Evolutionary conservation across 1,140 invertebrate species (phyloP).

Genomic region (Nasonia giraulti): DNA sequence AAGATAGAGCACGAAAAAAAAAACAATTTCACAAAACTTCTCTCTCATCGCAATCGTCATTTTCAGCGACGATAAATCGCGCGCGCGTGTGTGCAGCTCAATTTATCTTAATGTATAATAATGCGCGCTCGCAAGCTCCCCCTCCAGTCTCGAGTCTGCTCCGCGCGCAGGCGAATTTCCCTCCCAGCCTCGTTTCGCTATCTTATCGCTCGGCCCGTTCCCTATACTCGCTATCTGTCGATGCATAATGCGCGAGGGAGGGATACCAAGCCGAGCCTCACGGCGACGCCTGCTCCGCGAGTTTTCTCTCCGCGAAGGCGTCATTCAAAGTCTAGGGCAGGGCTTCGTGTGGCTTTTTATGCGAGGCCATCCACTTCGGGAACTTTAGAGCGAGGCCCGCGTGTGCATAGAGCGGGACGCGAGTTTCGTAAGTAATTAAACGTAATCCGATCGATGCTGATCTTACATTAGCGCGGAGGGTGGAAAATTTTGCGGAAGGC

Average conservation of each 20-base stretch:
- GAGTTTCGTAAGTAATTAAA: slow-evolving; percentile 10
- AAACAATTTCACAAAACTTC: neutral
- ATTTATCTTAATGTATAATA: slow-evolving; percentile 39
- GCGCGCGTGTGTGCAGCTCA: neutral
- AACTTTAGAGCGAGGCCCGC: neutral
- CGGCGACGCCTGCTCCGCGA: neutral
- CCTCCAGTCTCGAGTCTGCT: neutral
- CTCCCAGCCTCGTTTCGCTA: neutral
- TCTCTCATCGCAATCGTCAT: neutral
- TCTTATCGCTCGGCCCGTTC: neutral
- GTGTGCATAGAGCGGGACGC: neutral
- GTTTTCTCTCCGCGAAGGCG: neutral
- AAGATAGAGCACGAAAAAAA: neutral
- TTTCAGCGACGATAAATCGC: slow-evolving; percentile 1
- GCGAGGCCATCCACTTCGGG: neutral
- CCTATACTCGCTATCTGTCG: neutral
- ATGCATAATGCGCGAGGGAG: slow-evolving; percentile 4
- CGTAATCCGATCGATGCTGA: neutral
- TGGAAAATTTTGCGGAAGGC: too few species aligned
- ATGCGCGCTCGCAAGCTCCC: neutral
- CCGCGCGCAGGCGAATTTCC: neutral
- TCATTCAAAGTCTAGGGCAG: neutral
- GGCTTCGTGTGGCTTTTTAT: neutral
- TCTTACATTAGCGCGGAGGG: too few species aligned
- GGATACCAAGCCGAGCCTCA: neutral